Percentiles rank a stretch among this genome's conserved stretches.
Evolutionary conservation across 2,797 vertebrate species (phyloP).

Genomic region (Neopelma chrysocephalum): DNA sequence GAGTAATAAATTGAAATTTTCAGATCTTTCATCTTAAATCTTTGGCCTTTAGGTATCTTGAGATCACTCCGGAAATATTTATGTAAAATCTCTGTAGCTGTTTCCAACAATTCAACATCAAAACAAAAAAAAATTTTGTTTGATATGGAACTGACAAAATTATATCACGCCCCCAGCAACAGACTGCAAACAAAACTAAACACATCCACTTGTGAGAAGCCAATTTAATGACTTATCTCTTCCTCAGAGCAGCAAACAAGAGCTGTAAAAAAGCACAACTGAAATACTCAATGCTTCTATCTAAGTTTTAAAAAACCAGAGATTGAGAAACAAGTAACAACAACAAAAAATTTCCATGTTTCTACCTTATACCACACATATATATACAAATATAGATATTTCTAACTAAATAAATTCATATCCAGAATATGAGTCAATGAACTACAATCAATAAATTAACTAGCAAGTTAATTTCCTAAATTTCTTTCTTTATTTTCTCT

Average conservation of each 20-base stretch:
- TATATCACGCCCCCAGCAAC: neutral
- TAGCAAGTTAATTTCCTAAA: neutral
- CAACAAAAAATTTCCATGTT: neutral
- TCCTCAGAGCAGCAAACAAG: neutral
- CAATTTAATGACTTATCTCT: neutral
- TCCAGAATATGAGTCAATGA: neutral
- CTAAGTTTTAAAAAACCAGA: neutral
- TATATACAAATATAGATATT: neutral
- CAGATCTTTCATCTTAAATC: constrained; percentile 29
- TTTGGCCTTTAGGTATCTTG: constrained; percentile 44
- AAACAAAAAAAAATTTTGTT: constrained; percentile 36
- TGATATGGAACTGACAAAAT: constrained; percentile 43
- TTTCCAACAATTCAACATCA: constrained; percentile 44
- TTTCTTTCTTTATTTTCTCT: neutral
- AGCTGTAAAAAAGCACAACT: neutral
- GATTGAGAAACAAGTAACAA: neutral
- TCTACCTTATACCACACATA: neutral
- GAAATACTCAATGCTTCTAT: neutral
- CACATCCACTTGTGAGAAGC: neutral
- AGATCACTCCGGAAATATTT: constrained; percentile 54
- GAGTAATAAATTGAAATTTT: constrained; percentile 12
- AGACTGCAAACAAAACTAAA: neutral
- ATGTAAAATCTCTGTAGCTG: constrained; percentile 13
- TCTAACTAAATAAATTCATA: neutral
- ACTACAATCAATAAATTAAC: neutral